Evolutionary conservation across 2,113 vertebrate genomes (phyloP), one percentile per base, ranked within the genome.

Genomic region (Apodemus speciosus): DNA sequence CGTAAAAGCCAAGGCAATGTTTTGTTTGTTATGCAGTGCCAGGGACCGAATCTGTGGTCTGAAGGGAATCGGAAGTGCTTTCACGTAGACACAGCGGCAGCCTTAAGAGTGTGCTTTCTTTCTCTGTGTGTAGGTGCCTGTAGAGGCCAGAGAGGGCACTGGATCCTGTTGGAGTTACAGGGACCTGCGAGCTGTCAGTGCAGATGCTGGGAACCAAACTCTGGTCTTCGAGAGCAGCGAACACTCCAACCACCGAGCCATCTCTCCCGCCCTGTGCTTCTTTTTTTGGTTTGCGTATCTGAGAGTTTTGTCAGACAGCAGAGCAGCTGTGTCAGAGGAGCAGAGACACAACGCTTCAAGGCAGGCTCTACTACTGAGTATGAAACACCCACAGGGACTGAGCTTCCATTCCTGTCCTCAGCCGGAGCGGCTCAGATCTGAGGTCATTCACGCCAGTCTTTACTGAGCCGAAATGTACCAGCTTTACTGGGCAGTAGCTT

Each of bases 111-210:
- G 13, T 46, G 40, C 6, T 60, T 60, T 23, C 21, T 60, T 40
- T 60, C 8, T 43, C 7, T 62, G 38, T n/a, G 23, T 83, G 38
- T 30, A 32, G 79, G 80, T 62, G 21, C 14, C 21, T 81, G 38
- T 9, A 14, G 56, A 10, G 56, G 23, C 35, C 56, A 30, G 23
- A 40, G 80, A 30, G 56, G n/a, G n/a, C 56, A 40, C 20, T 20
- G 56, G 51, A 56, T 53, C 20, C 51, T 51, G 16, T 4, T 64
- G 27, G 58, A 64, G 80, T 84, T 46, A 30, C 16, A 46, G 3
- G 40, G 1, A 1, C 9, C 40, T 2, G 14, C 16, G 38, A 62
- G 25, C 38, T 20, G 8, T 6, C 0, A 0, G 20, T 9, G 38
- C 15, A 13, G 56, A 13, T 9, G n/a, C 56, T 64, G 38, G 8